phyloP scores from a whole-genome alignment of 1,140 invertebrate genomes.

The Drosophila littoralis region DNA sequence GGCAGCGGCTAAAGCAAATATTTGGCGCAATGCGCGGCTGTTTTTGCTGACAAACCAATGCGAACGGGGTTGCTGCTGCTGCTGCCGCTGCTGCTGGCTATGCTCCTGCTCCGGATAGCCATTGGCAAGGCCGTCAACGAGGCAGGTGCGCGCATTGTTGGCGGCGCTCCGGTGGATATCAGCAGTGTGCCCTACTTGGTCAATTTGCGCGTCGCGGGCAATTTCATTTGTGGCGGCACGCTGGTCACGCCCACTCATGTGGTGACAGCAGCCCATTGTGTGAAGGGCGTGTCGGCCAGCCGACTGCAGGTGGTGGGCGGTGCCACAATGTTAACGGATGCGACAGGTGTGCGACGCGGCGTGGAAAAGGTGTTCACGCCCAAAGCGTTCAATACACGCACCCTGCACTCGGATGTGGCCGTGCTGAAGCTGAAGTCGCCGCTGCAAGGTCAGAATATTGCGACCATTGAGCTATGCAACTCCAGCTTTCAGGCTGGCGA shows the following conservation, averaged over 20 bases:
- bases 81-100: conserved; percentile 1
- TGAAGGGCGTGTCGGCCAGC: conserved; percentile 60
- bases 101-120: conserved; percentile 16
- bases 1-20: conserved; percentile 34
- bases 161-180: conserved; percentile 61
- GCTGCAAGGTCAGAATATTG: conserved; percentile 60
- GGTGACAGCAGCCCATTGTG: conserved; percentile 71
- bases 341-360: conserved; percentile 39
- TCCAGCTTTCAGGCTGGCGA: conserved; percentile 54
- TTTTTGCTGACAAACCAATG: conserved; percentile 51
- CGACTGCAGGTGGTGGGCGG: conserved; percentile 61
- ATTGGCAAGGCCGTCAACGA: conserved; percentile 36
- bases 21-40: conserved; percentile 29
- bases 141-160: conserved; percentile 64
- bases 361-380: conserved; percentile 67
- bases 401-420: conserved; percentile 66
- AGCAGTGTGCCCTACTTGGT: conserved; percentile 66
- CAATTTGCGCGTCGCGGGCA: conserved; percentile 55
- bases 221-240: conserved; percentile 68
- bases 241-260: conserved; percentile 62
- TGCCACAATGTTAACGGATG: conserved; percentile 47
- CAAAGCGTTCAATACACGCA: conserved; percentile 61
- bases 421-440: conserved; percentile 63
- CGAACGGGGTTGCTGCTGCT: conserved; percentile 29
- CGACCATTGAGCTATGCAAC: conserved; percentile 65